phyloP scores from a whole-genome alignment of 23 tunicate species.

The Trididemnum clinides region DNA sequence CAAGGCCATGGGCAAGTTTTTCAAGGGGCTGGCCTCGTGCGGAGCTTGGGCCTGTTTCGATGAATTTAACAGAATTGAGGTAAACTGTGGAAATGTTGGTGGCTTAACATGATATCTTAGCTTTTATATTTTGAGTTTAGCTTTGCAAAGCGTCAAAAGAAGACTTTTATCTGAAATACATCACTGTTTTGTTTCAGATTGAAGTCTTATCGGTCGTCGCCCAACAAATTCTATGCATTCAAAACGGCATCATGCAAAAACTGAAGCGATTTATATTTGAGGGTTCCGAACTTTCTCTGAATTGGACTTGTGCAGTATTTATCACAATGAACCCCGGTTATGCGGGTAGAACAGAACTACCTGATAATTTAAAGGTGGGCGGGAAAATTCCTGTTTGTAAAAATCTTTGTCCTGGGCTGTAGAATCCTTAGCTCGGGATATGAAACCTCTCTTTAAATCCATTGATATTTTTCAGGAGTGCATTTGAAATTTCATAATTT shows the following conservation, averaged over 20 bases:
- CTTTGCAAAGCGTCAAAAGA: not conserved
- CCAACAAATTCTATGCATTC: conserved; percentile 97
- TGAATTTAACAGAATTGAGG: conserved; percentile 98
- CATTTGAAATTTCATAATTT: too few species aligned
- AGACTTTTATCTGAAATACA: not conserved
- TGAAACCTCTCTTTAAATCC: too few species aligned
- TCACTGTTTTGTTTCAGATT: conserved; percentile 43
- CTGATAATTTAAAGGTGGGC: conserved; percentile 88
- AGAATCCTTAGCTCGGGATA: too few species aligned
- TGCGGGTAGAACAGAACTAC: conserved; percentile 95
- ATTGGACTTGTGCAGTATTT: conserved; percentile 95
- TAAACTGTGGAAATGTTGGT: not conserved
- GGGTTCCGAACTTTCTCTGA: conserved; percentile 76
- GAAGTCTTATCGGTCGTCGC: conserved; percentile 98
- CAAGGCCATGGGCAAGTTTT: conserved; percentile 99
- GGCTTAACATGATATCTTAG: not conserved
- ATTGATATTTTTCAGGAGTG: too few species aligned
- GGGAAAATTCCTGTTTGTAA: not conserved
- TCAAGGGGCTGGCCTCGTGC: conserved; percentile 97
- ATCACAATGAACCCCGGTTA: conserved; percentile 99
- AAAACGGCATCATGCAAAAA: conserved; percentile 77
- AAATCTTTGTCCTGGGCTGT: too few species aligned
- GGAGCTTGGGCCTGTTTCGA: conserved; percentile 99
- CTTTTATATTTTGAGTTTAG: not conserved
- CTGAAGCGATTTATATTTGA: conserved; percentile 78